These are phyloP conservation scores for Cyphomyrus plagiostoma DNA, from an alignment of 2,113 vertebrate genomes.

Conservation along the genomic window DNA sequence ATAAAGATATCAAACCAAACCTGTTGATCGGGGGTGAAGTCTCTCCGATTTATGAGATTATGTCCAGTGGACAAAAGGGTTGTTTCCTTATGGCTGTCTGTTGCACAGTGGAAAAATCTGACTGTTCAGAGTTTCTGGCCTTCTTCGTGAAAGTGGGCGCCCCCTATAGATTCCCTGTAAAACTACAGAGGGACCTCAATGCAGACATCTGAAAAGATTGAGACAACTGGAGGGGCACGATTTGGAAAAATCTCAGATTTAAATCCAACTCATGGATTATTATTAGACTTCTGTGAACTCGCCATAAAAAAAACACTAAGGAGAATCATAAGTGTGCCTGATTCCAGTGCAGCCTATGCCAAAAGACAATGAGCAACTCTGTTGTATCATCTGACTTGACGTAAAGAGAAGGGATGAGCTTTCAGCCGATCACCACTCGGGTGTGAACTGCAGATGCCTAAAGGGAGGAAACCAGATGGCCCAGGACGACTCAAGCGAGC, in stretches of 20 bases:
- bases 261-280: not conserved
- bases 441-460: not conserved
- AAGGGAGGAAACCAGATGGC: not conserved
- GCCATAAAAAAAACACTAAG: not conserved
- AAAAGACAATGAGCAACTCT: not conserved
- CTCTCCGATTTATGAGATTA: not conserved
- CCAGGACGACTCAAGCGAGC: not conserved
- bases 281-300: not conserved
- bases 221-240: not conserved
- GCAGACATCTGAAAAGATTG: not conserved
- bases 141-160: not conserved
- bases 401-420: not conserved
- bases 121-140: not conserved
- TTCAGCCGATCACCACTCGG: not conserved
- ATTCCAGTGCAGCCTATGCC: not conserved
- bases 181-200: not conserved
- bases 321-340: not conserved
- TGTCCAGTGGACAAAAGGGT: not conserved
- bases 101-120: not conserved
- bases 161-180: not conserved
- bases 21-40: not conserved
- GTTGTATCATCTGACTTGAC: not conserved
- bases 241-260: not conserved
- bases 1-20: not conserved
- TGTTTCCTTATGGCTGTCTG: not conserved